These are phyloP conservation scores for Lycaon pictus DNA, from an alignment of 2,113 vertebrate species.

Conservation along the genomic window DNA sequence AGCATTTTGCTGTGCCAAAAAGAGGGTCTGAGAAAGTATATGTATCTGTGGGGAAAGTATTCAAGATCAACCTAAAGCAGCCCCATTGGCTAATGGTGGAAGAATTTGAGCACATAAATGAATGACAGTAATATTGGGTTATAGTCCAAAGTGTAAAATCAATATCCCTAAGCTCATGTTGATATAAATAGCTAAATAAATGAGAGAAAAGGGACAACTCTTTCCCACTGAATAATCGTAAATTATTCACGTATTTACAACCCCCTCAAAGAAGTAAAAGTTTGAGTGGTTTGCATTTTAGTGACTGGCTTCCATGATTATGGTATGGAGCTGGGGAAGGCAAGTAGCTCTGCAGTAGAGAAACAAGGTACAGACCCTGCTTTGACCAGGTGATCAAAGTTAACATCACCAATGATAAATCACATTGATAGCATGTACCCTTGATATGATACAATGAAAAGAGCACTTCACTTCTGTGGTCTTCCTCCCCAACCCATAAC, in stretches of 20 bases:
- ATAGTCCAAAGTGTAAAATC: slow-evolving; percentile 17
- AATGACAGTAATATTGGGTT: not conserved
- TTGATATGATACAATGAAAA: not conserved
- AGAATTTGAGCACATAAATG: not conserved
- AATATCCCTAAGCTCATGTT: not conserved
- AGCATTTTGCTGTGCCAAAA: not conserved
- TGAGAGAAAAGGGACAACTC: not conserved
- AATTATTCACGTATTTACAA: not conserved
- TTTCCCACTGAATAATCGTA: not conserved
- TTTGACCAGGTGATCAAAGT: not conserved
- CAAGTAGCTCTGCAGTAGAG: not conserved
- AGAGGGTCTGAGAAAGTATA: not conserved
- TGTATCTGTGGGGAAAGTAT: not conserved
- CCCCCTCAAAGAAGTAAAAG: not conserved
- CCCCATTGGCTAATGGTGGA: not conserved
- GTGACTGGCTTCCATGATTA: not conserved
- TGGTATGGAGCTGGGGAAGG: no score
- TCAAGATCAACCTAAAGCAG: not conserved
- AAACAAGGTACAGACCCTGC: not conserved
- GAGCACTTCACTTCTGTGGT: not conserved
- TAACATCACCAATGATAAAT: not conserved
- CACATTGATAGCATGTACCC: no score
- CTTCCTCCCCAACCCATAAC: not conserved
- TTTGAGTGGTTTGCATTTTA: not conserved
- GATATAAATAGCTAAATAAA: not conserved